A percentile compares a stretch with the other conserved stretches of the same genome.
Evolutionary conservation across 2,888 invertebrate species (phyloP).

Genomic region (Phytoseiulus persimilis): DNA sequence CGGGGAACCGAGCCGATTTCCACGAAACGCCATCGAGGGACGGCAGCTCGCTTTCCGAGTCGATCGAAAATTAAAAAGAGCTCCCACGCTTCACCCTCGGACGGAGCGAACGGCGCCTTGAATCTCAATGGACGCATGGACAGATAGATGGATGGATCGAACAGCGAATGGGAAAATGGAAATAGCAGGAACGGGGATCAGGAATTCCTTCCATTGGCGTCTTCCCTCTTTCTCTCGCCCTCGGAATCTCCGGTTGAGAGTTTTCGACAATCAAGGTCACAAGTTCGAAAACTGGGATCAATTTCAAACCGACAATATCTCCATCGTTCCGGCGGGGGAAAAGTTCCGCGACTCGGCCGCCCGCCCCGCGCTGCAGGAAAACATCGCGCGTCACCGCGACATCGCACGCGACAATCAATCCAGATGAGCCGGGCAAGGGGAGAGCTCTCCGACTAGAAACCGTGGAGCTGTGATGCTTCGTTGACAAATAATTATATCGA

Average conservation of each 20-base stretch:
- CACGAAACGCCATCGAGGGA: background rate
- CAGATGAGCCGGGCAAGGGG: background rate
- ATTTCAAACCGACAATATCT: background rate
- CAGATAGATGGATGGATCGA: background rate
- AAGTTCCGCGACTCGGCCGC: background rate
- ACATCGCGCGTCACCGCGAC: background rate
- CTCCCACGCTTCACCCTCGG: background rate
- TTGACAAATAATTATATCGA: constrained; percentile 5
- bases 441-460: background rate
- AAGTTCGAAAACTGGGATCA: background rate
- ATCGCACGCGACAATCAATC: background rate
- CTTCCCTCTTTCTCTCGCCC: no score
- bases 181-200: background rate
- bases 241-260: background rate
- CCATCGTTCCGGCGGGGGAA: background rate
- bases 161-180: background rate
- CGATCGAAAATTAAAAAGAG: background rate
- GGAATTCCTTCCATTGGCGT: background rate
- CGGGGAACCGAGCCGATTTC: background rate
- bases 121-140: background rate
- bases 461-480: background rate
- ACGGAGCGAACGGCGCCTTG: background rate
- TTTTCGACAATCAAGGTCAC: background rate
- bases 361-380: background rate
- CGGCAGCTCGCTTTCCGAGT: background rate